A percentile compares a stretch with the other conserved stretches of the same genome.
phyloP scores from a whole-genome alignment of 2,113 vertebrate genomes.

The Charadrius vociferus region DNA sequence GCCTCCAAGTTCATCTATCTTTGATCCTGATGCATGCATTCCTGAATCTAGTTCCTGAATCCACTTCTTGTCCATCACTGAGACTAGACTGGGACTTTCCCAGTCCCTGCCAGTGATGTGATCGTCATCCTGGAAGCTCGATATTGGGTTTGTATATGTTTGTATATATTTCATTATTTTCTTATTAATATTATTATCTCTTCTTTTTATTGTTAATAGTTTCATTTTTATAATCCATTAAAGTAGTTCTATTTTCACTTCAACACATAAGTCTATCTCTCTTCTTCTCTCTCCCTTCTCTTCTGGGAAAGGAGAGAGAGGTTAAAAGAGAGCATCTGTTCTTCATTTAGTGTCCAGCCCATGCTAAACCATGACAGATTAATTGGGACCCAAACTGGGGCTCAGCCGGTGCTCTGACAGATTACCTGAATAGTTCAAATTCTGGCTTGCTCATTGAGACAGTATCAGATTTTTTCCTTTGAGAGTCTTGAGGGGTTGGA shows the following conservation, averaged over 20 bases:
- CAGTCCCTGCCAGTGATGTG: neutral
- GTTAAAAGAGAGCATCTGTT: neutral
- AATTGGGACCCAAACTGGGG: neutral
- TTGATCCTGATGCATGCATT: neutral
- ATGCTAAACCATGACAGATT: neutral
- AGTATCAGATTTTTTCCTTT: neutral
- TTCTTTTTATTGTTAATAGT: neutral
- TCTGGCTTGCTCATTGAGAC: neutral
- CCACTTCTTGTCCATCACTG: neutral
- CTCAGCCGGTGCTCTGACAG: neutral
- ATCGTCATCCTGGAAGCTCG: neutral
- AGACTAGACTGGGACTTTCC: neutral
- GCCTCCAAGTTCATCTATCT: neutral
- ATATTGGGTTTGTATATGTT: neutral
- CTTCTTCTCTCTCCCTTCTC: neutral
- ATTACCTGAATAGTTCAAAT: neutral
- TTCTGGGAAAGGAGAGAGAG: neutral
- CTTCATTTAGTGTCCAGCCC: neutral
- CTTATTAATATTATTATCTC: neutral
- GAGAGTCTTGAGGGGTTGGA: neutral
- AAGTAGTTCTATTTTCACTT: neutral
- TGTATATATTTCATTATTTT: neutral
- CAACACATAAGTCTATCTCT: neutral
- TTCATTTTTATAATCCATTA: neutral
- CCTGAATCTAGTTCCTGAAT: neutral